Conservation (phyloP, 2,113 vertebrate genomes). For the Ancistrus triradiatus region DNA sequence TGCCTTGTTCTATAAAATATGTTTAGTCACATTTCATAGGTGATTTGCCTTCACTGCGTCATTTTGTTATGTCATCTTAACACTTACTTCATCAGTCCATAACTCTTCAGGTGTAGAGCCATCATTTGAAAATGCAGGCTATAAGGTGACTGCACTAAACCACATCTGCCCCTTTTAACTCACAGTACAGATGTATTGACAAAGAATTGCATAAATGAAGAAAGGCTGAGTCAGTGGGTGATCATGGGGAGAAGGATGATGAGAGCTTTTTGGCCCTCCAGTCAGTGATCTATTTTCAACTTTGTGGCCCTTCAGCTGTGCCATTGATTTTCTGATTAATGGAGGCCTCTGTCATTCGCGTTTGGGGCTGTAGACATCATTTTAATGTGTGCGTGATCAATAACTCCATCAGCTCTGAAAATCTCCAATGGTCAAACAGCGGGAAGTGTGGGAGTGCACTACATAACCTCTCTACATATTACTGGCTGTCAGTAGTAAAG, state of each 20-base stretch:
- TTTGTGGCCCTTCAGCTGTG: constrained; percentile 69
- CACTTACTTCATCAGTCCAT: neutral
- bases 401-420: constrained; percentile 77
- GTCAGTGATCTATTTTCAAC: constrained; percentile 71
- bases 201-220: neutral
- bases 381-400: constrained; percentile 87
- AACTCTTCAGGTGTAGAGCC: neutral
- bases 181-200: constrained; percentile 3
- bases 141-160: neutral
- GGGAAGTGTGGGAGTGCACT: constrained; percentile 48
- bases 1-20: too few species aligned
- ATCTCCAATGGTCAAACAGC: constrained; percentile 72
- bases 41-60: too few species aligned
- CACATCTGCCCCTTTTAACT: neutral
- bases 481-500: constrained; percentile 17
- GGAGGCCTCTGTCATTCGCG: constrained; percentile 74
- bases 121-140: neutral
- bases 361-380: constrained; percentile 80
- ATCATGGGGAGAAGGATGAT: constrained; percentile 21
- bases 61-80: constrained; percentile 2
- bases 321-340: constrained; percentile 90
- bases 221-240: constrained; percentile 40
- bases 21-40: too few species aligned
- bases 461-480: constrained; percentile 21
- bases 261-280: constrained; percentile 54